A percentile compares a stretch with the other conserved stretches of the same genome.
These are phyloP conservation scores for Alitta virens DNA, from an alignment of 2,888 invertebrate genomes.

Conservation along the genomic window DNA sequence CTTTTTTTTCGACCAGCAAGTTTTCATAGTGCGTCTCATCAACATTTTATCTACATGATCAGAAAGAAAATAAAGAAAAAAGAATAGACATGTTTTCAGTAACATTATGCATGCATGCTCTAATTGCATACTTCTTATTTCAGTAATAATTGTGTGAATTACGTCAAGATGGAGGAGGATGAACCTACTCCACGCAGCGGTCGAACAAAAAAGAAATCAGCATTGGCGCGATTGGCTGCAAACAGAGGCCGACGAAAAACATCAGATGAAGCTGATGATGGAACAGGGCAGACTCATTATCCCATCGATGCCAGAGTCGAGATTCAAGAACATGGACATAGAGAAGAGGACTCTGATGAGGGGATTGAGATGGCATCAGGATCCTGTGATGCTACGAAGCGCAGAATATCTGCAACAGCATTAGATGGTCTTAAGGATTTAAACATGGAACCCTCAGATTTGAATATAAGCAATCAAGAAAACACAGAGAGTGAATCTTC, in stretches of 20 bases:
- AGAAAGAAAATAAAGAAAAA: no score
- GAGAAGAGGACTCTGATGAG: conserved; percentile 17
- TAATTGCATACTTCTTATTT: no score
- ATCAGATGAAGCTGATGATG: neutral
- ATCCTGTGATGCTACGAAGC: neutral
- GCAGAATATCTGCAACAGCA: neutral
- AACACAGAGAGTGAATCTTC: neutral
- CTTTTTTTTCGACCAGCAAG: no score
- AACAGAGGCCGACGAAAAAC: neutral
- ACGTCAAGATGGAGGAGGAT: neutral
- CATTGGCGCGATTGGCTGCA: conserved; percentile 14
- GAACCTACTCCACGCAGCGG: conserved; percentile 7
- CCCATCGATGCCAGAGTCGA: conserved; percentile 17
- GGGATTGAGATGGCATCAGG: conserved; percentile 4
- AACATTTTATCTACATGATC: no score
- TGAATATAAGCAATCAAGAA: neutral
- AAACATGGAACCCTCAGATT: neutral
- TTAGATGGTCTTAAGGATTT: neutral
- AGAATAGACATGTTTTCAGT: no score
- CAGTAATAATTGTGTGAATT: no score
- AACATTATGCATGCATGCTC: no score
- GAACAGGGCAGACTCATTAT: neutral
- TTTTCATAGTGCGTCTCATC: no score
- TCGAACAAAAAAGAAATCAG: conserved; percentile 17
- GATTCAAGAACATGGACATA: neutral